Evolutionary conservation across 2,888 invertebrate species (phyloP), one percentile per base, ranked within the genome.

Genomic region (Ephialtes manifestator): DNA sequence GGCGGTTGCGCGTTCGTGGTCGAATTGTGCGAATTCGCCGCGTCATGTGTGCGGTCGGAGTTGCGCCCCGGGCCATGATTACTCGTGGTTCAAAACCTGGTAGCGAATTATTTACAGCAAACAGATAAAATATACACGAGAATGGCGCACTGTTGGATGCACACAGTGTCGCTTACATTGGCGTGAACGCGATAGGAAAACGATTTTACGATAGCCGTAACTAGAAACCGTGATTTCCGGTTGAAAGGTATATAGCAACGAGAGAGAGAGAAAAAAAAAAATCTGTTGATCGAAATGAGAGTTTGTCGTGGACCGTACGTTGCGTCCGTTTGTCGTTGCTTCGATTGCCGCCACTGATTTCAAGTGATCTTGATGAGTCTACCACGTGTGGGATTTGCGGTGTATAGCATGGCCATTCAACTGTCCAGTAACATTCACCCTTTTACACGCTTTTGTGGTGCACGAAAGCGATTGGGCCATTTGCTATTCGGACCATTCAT

Each of bases 71-170:
- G 28, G 46, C 60, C 31, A n/a, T 31, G 18, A 51, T 72, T 15
- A 39, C 58, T 71, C 67, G 58, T 24, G 83, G 79, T 86, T 67
- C 43, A 71, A 63, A 28, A 67, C 39, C 39, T 46, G 46, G 43
- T 72, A 55, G 35, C 71, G 84, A 83, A 88, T 87, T 84, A 87
- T 85, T 87, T 83, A 60, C 71, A 48, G 63, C n/a, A 53, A 63
- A 28, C 48, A 10, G 71, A 20, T 18, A 71, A 46, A 53, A 65
- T 71, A 31, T 31, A 71, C 51, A 43, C 15, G 60, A 48, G n/a
- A 46, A 8, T n/a, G 51, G 75, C 43, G 70, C 65, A 63, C 71
- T 74, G 83, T 75, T 82, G 76, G 72, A 48, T n/a, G 68, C 7
- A 51, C 18, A n/a, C n/a, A 51, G 18, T 51, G 48, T n/a, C 48